Percentiles rank a stretch among this genome's conserved stretches.
Evolutionary conservation across 53 echinoderm and acorn worm genomes (phyloP).

Genomic region (Glandiceps talaboti): DNA sequence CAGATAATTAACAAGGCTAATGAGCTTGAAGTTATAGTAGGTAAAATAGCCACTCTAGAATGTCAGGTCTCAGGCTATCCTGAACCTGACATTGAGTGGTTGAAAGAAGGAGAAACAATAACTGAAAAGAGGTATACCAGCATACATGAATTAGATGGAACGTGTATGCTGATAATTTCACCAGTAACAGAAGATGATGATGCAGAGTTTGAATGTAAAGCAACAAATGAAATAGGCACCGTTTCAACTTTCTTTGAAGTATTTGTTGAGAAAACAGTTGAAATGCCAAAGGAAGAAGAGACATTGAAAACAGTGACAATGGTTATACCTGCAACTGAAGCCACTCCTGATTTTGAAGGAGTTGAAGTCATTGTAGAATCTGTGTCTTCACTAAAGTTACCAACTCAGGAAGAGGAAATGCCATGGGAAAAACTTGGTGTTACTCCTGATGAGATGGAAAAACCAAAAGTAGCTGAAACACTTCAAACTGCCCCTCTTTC

Average conservation of each 20-base stretch:
- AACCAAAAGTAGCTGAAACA: constrained; percentile 18
- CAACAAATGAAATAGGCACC: constrained; percentile 27
- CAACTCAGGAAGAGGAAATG: constrained; percentile 7
- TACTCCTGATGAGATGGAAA: constrained; percentile 30
- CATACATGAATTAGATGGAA: constrained; percentile 85
- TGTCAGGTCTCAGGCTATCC: constrained; percentile 71
- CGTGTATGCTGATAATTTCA: constrained; percentile 65
- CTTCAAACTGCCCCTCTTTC: too few relatives aligned
- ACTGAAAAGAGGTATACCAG: too few relatives aligned
- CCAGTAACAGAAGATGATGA: constrained; percentile 67
- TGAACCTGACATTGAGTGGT: constrained; percentile 79
- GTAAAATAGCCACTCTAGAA: constrained; percentile 45
- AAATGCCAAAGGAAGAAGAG: background rate
- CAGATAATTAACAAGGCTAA: too few relatives aligned
- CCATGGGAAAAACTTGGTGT: constrained; percentile 37
- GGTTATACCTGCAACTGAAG: constrained; percentile 17
- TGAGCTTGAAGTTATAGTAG: constrained; percentile 67
- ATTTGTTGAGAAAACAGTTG: constrained; percentile 22
- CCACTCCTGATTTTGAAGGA: too few relatives aligned
- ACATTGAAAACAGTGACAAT: constrained; percentile 21
- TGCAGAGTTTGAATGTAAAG: constrained; percentile 91
- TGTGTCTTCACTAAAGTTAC: constrained; percentile 6
- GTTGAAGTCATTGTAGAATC: constrained; percentile 7
- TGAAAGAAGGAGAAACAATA: too few relatives aligned
- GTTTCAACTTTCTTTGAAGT: constrained; percentile 3